Evolutionary conservation across 92 coral and sea anemone genomes (phyloP), one percentile per base, ranked within the genome.

Genomic region (Palythoa heliodiscus): DNA sequence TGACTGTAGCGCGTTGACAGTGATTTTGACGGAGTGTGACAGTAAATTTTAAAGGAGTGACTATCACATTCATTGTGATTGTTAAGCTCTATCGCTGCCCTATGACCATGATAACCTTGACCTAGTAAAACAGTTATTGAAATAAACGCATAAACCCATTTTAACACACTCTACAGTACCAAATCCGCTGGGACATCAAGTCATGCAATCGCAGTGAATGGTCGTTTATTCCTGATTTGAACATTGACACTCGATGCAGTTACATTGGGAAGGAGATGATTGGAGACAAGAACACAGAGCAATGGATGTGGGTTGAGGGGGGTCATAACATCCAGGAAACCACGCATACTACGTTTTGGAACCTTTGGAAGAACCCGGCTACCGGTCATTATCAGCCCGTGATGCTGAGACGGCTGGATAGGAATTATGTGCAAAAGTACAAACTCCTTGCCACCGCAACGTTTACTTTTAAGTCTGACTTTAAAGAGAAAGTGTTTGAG

Each of bases 301-400:
- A 78, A 47, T 78, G 83, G 83, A 20, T 60, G 10, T 78, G 83
- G 83, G 61, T 60, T 14, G 55, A 60, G 4, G 83, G 83, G 6
- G 83, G 83, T 0, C 83, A 78, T 72, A 60, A 61, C 72, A 61
- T 3, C 35, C 19, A 40, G 5, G 83, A 63, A 9, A n/a, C 38
- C 7, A 60, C 13, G 12, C 20, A 4, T 3, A 29, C 35, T 29
- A 29, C 35, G 35, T 29, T 29, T 29, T 29, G 35, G 35, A 29
- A 29, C 35, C 35, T 60, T 11, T 78, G 83, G 83, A n/a, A 63
- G 11, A 78, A 78, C 53, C 8, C 72, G 7, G 1, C 71, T 0
- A 67, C 61, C 5, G 19, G 54, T 0, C 83, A 78, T 11, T 60
- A 78, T 9, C 37, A 78, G 19, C 83, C 83, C 0, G 57, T 78